Evolutionary conservation across 2,888 invertebrate species (phyloP).

Genomic region (Peribatodes rhomboidaria): DNA sequence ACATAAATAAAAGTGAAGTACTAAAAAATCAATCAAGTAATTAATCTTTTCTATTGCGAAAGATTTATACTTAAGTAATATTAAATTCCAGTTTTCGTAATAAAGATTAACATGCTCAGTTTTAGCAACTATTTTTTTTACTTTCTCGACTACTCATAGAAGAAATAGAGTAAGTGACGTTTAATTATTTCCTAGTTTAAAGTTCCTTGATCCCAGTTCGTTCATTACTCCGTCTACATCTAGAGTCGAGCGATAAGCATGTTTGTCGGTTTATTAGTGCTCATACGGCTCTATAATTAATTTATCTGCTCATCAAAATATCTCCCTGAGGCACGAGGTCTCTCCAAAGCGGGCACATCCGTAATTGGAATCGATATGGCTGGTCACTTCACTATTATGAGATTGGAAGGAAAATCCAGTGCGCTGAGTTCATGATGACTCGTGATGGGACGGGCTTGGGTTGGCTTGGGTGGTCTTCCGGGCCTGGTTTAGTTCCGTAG

Average conservation of each 20-base stretch:
- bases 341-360: conserved; percentile 55
- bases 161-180: not conserved
- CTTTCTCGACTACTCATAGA: not conserved
- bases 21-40: not conserved
- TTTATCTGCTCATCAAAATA: conserved; percentile 82
- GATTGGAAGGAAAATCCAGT: conserved; percentile 30
- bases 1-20: conserved; percentile 2
- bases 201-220: conserved; percentile 30
- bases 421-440: conserved; percentile 5
- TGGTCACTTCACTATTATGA: conserved; percentile 23
- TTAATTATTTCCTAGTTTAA: conserved; percentile 1
- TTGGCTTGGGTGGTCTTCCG: not conserved
- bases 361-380: conserved; percentile 36
- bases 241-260: conserved; percentile 68
- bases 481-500: too few species aligned
- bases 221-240: conserved; percentile 61
- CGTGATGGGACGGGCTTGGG: not conserved
- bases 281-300: conserved; percentile 72
- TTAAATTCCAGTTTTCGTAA: not conserved
- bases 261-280: conserved; percentile 69
- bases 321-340: conserved; percentile 71
- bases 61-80: too few species aligned
- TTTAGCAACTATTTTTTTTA: not conserved
- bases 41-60: not conserved
- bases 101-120: not conserved